Base-by-base conservation (phyloP, 1,140 invertebrate species). In the Riptortus pedestris region DNA sequence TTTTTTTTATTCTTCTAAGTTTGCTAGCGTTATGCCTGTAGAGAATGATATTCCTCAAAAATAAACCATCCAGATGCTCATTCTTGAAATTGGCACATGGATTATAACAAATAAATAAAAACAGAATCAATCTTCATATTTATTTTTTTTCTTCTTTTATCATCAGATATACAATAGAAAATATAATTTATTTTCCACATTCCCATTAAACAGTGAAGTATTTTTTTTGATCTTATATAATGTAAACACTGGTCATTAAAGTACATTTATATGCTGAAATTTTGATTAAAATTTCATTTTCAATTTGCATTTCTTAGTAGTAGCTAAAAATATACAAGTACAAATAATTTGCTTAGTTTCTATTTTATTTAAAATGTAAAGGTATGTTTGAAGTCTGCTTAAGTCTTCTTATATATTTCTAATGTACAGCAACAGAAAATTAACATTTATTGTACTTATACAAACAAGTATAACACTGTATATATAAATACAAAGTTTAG, bases 281-380 rank as follows among this genome's bases (percentile, higher is more conserved):
- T 20, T 7, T 38, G 31, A 38, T 38, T 51, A 1, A 51, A 9
- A 22, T 20, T 24, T 51, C 24, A 24, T 26, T 26, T 55, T 9
- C 20, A 24, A 55, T 55, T 55, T 55, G 24, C 16, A 7, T 55
- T 24, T 55, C 22, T 55, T 55, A 55, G 20, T 24, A 26, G 18
- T 55, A 55, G 51, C 51, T 55, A 55, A 55, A 55, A 55, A 55
- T 55, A 55, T 55, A 55, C 51, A 55, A 55, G 26, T 55, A 55
- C 51, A 55, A 55, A 55, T 55, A 18, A 55, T 38, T 38, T 14
- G 5, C 31, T 38, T 38, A 38, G n/a, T 38, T 38, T 38, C 31
- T 38, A 38, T 55, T 47, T 55, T 55, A 55, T 55, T 24, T 55
- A 24, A 18, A 55, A 18, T 24, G 20, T 55, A 2, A 55, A 55